Percentiles rank a stretch among this genome's conserved stretches.
Conservation (phyloP, 2,888 invertebrate species). For the Drosophila dives region DNA sequence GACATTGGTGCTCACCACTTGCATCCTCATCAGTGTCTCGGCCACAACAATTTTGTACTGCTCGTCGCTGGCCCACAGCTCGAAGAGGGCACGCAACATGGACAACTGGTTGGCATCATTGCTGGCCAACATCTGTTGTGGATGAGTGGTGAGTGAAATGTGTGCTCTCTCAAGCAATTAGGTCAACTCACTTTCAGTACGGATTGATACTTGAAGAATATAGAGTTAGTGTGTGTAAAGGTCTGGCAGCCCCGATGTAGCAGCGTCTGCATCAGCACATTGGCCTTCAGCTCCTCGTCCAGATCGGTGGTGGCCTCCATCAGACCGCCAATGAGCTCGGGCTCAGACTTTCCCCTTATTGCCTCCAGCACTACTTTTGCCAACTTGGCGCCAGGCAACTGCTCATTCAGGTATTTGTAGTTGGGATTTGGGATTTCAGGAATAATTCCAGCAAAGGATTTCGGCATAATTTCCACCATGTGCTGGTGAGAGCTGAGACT, state of each 20-base stretch:
- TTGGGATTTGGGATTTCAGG: conserved; percentile 93
- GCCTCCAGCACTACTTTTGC: conserved; percentile 74
- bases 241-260: conserved; percentile 62
- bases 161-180: neutral
- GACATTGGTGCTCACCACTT: conserved; percentile 15
- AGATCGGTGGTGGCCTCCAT: conserved; percentile 5
- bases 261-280: conserved; percentile 54
- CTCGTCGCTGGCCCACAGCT: conserved; percentile 56
- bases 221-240: conserved; percentile 39
- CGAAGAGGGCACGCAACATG: conserved; percentile 46
- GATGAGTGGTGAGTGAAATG: neutral
- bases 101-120: conserved; percentile 25
- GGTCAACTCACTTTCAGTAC: conserved; percentile 49
- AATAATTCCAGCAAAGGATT: conserved; percentile 91
- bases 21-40: conserved; percentile 41
- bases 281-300: conserved; percentile 33
- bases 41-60: conserved; percentile 42
- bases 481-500: conserved; percentile 97
- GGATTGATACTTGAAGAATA: conserved; percentile 34
- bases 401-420: conserved; percentile 94
- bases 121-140: conserved; percentile 27
- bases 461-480: conserved; percentile 95
- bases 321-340: conserved; percentile 19
- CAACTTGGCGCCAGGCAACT: conserved; percentile 89
- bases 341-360: conserved; percentile 28